phyloP scores from a whole-genome alignment of 2,797 vertebrate species.

The Gallirallus australis region DNA sequence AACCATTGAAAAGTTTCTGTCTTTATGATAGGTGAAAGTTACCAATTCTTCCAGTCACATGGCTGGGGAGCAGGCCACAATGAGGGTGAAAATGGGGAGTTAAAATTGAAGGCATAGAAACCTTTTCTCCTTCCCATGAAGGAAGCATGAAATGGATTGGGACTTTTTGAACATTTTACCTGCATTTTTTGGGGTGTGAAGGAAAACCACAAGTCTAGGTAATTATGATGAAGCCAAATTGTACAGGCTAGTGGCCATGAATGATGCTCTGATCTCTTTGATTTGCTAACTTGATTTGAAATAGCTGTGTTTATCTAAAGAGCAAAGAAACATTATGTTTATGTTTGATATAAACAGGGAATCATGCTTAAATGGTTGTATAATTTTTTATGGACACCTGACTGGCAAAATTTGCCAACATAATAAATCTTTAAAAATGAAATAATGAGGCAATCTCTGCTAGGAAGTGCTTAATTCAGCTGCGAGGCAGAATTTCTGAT shows the following conservation, averaged over 20 bases:
- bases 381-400: background rate
- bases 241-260: background rate
- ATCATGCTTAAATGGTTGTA: background rate
- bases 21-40: background rate
- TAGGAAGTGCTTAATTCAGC: background rate
- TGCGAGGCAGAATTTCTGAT: background rate
- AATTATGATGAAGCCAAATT: background rate
- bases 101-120: background rate
- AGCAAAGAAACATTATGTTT: background rate
- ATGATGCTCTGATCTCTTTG: background rate
- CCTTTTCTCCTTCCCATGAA: background rate
- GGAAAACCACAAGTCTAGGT: background rate
- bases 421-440: conserved; percentile 1
- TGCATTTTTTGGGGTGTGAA: background rate
- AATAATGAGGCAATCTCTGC: conserved; percentile 7
- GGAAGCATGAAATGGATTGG: background rate
- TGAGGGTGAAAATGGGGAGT: background rate
- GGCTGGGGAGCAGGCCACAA: background rate
- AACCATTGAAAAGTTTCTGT: background rate
- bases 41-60: fast-evolving
- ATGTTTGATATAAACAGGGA: background rate
- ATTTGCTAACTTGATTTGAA: background rate
- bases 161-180: background rate
- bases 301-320: background rate
- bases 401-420: background rate